Conservation (phyloP, 1,140 invertebrate species). For the Trachelipus rathkii region DNA sequence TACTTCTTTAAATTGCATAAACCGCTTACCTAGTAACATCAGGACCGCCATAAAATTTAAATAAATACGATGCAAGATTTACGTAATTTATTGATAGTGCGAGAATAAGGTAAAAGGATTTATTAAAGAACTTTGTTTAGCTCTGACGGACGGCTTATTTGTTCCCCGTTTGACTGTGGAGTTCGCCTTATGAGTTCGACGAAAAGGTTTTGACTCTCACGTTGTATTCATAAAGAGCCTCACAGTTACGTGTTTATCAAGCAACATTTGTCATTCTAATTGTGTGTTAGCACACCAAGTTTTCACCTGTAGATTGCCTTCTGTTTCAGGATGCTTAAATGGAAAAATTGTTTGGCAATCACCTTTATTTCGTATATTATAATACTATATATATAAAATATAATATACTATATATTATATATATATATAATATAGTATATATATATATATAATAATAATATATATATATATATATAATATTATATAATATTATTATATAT, state of each 20-base stretch:
- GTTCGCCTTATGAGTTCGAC: conserved; percentile 74
- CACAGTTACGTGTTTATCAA: conserved; percentile 61
- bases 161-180: conserved; percentile 80
- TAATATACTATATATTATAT: too few species aligned
- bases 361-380: conserved; percentile 58
- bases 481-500: too few species aligned
- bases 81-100: conserved; percentile 80
- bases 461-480: too few species aligned
- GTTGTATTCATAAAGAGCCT: conserved; percentile 57
- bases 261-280: conserved; percentile 69
- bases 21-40: not conserved
- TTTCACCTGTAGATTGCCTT: conserved; percentile 76
- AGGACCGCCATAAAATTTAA: conserved; percentile 52
- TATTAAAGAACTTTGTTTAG: conserved; percentile 76
- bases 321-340: conserved; percentile 78
- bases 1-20: not conserved
- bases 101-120: conserved; percentile 76
- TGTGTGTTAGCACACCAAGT: conserved; percentile 87
- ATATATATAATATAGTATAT: too few species aligned
- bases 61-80: conserved; percentile 69
- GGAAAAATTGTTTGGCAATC: conserved; percentile 87
- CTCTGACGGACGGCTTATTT: conserved; percentile 78
- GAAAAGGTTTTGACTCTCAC: conserved; percentile 73
- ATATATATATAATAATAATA: too few species aligned
- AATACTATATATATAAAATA: too few species aligned